Conservation (phyloP, 2,888 invertebrate genomes). For the Tachina lurida region DNA sequence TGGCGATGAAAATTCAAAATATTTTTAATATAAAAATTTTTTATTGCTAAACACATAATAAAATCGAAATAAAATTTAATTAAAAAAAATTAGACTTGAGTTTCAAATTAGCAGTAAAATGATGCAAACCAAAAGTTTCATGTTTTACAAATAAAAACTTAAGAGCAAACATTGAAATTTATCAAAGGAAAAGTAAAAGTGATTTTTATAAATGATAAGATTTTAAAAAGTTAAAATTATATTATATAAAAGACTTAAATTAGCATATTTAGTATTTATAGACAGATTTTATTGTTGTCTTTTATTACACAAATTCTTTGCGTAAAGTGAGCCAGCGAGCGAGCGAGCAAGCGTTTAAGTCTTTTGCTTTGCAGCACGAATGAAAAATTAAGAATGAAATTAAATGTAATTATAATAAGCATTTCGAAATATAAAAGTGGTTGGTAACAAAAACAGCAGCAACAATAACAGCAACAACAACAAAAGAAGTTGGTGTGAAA, state of each 20-base stretch:
- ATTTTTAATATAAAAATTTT: neutral
- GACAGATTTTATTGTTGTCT: neutral
- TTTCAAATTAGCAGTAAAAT: conserved; percentile 9
- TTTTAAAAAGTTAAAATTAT: no score
- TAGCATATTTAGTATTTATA: neutral
- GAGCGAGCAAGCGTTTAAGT: neutral
- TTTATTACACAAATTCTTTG: neutral
- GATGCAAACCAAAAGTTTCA: conserved; percentile 14
- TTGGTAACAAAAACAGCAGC: conserved; percentile 2
- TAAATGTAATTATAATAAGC: conserved; percentile 49
- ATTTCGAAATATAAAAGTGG: conserved; percentile 48
- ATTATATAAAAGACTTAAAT: no score
- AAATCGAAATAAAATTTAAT: conserved; percentile 17
- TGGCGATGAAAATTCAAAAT: neutral
- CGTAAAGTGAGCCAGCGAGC: neutral
- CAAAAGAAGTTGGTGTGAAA: conserved; percentile 68
- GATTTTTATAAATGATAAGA: no score
- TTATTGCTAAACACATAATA: conserved; percentile 27
- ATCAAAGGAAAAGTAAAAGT: no score
- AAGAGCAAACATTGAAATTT: no score
- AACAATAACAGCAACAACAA: conserved; percentile 2
- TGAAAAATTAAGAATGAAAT: conserved; percentile 15
- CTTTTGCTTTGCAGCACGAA: neutral
- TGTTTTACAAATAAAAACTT: no score
- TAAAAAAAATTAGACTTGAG: conserved; percentile 2